Conservation (phyloP, 2,113 vertebrate species). For the Phalacrocorax brasilianus region DNA sequence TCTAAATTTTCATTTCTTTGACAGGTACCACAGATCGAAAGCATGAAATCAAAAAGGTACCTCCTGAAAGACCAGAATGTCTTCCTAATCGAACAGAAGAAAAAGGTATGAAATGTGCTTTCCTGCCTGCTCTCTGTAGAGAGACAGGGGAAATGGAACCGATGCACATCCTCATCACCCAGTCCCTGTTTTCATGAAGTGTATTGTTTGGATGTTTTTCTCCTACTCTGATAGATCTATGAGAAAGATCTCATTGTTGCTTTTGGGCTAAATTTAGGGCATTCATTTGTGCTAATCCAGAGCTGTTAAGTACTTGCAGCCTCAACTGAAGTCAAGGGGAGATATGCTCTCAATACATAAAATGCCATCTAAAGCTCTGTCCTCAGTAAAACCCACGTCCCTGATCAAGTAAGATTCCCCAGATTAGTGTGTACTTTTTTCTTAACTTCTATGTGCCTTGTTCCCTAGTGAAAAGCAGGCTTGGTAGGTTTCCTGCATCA, state of each 20-base stretch:
- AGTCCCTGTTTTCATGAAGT: background rate
- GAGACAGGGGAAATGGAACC: background rate
- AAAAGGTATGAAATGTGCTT: constrained; percentile 83
- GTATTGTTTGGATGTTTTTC: background rate
- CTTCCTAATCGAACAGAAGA: constrained; percentile 89
- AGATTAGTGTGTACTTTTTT: background rate
- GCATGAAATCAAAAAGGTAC: constrained; percentile 89
- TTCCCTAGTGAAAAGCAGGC: background rate
- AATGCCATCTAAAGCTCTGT: background rate
- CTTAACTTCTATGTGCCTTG: background rate
- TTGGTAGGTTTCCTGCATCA: background rate
- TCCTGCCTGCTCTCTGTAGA: background rate
- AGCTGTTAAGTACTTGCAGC: background rate
- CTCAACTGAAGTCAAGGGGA: background rate
- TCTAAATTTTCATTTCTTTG: background rate
- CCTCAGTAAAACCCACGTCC: background rate
- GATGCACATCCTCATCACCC: background rate
- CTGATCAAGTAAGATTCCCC: background rate
- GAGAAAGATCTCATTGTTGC: background rate
- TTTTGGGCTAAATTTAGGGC: background rate
- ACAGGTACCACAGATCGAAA: constrained; percentile 85
- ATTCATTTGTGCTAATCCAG: background rate
- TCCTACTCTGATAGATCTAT: background rate
- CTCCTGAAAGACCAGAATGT: constrained; percentile 93
- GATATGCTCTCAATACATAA: background rate